Percentiles rank a stretch among this genome's conserved stretches.
phyloP scores from a whole-genome alignment of 92 coral and sea anemone genomes.

The Nematostella vectensis region DNA sequence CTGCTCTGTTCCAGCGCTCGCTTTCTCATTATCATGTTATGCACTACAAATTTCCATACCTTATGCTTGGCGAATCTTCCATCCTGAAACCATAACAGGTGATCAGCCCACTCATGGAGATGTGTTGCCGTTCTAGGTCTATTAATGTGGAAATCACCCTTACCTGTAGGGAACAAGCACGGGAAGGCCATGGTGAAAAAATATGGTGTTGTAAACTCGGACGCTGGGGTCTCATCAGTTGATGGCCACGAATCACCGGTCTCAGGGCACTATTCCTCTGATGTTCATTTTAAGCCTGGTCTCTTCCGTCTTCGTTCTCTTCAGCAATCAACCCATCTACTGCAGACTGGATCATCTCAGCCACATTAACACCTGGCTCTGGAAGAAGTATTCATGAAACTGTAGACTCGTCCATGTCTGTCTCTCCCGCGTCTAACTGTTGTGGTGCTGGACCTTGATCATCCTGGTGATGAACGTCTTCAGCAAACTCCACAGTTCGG shows the following conservation, averaged over 20 bases:
- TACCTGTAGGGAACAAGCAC: not conserved
- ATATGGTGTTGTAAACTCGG: constrained; percentile 1
- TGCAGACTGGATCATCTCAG: not conserved
- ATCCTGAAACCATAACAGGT: not conserved
- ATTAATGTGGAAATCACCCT: not conserved
- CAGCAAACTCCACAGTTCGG: not conserved
- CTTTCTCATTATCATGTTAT: constrained; percentile 33
- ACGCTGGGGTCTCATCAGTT: too few species aligned
- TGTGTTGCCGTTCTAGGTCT: not conserved
- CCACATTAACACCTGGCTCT: not conserved
- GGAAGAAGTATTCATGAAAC: not conserved
- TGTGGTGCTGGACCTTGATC: too few species aligned
- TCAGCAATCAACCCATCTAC: not conserved
- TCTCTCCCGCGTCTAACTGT: not conserved
- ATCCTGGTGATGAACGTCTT: too few species aligned
- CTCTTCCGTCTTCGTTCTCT: not conserved
- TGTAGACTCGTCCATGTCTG: not conserved
- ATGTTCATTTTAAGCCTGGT: too few species aligned
- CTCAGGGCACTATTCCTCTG: too few species aligned
- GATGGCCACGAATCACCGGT: too few species aligned
- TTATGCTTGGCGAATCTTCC: not conserved
- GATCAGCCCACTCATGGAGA: not conserved
- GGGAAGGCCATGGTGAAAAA: not conserved
- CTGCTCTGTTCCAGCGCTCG: too few species aligned
- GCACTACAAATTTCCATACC: constrained; percentile 29